Conservation (phyloP, 2,797 vertebrate genomes). For the Aldrovandia affinis region DNA sequence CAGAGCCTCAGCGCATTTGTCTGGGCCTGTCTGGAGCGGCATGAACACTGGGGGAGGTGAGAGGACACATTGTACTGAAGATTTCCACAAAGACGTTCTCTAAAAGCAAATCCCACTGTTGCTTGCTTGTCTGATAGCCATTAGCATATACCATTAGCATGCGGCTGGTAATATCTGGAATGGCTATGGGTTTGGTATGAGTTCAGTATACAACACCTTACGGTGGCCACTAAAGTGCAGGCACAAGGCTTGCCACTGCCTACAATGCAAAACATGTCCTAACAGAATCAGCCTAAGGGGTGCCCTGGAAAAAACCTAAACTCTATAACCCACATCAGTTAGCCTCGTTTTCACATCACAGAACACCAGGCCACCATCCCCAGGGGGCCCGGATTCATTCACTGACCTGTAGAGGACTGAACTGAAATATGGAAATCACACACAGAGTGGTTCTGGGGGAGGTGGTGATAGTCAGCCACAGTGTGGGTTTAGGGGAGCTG, state of each 20-base stretch:
- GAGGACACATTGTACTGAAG: too few species aligned
- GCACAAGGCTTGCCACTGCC: not conserved
- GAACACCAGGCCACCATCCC: not conserved
- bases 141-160: not conserved
- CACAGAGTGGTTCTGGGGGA: not conserved
- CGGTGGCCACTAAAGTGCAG: not conserved
- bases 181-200: not conserved
- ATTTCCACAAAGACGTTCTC: not conserved
- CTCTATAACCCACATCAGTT: not conserved
- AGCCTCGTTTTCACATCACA: conserved; percentile 5
- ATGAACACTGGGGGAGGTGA: not conserved
- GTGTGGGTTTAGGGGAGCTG: not conserved
- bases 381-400: not conserved
- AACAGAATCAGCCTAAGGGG: not conserved
- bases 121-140: too few species aligned
- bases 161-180: not conserved
- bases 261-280: not conserved
- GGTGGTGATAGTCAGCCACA: not conserved
- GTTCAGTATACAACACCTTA: not conserved
- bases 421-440: not conserved
- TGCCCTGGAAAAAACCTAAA: not conserved
- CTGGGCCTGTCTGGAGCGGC: not conserved
- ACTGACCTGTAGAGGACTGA: not conserved
- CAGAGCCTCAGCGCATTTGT: not conserved
- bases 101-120: not conserved